Conservation (phyloP, 2,888 invertebrate species). For the Drosophila merina region DNA sequence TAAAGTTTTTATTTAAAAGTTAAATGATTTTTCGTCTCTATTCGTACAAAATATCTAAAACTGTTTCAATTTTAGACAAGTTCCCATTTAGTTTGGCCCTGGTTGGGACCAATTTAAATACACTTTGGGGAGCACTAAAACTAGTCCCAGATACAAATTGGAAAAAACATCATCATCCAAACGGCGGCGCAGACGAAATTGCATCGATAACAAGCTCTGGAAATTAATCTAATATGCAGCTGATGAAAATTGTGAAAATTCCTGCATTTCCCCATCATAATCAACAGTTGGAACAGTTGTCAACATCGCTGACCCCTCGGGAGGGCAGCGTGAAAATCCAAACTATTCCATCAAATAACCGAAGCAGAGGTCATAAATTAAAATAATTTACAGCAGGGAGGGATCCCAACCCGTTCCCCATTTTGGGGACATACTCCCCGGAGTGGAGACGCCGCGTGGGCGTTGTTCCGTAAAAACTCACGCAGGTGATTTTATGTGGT, state of each 20-base stretch:
- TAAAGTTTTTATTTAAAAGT: not conserved
- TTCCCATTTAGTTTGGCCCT: conserved; percentile 20
- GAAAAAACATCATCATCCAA: conserved; percentile 11
- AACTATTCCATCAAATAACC: conserved; percentile 63
- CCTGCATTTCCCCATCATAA: not conserved
- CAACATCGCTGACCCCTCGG: conserved; percentile 40
- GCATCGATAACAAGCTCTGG: not conserved
- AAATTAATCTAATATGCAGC: conserved; percentile 8
- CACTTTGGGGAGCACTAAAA: conserved; percentile 56
- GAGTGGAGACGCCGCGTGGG: conserved; percentile 8
- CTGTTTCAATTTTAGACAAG: too few species aligned
- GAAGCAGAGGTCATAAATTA: conserved; percentile 52
- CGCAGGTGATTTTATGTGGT: conserved; percentile 61
- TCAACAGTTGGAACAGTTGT: conserved; percentile 38
- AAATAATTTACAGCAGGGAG: conserved; percentile 17
- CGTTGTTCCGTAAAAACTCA: conserved; percentile 42
- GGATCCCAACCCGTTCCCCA: not conserved
- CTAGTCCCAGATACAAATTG: conserved; percentile 38
- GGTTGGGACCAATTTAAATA: conserved; percentile 44
- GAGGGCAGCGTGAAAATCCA: conserved; percentile 40
- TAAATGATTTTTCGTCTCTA: too few species aligned
- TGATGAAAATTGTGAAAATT: not conserved
- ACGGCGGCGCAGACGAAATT: not conserved
- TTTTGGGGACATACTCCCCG: not conserved
- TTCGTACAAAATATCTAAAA: not conserved